These are phyloP conservation scores for Hipparchia sbordonii DNA, from an alignment of 2,888 invertebrate genomes.

Conservation along the genomic window DNA sequence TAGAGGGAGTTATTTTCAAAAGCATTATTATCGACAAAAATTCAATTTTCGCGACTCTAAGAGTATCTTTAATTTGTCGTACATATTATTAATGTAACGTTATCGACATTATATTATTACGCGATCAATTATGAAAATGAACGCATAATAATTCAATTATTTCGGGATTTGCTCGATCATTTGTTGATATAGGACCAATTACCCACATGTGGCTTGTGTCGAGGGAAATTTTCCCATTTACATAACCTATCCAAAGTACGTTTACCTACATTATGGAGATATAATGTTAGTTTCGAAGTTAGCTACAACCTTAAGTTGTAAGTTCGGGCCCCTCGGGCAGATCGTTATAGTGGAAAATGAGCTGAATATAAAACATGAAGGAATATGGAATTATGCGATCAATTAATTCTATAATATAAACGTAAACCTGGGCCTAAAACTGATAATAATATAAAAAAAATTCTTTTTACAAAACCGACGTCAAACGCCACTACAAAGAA, in stretches of 20 bases:
- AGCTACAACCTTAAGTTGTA: slow-evolving; percentile 39
- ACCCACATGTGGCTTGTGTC: slow-evolving; percentile 21
- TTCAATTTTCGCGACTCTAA: neutral
- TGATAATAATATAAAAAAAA: too few relatives aligned
- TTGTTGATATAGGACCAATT: slow-evolving; percentile 21
- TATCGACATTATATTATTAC: neutral
- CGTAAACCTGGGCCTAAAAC: too few relatives aligned
- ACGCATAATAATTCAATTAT: slow-evolving; percentile 20
- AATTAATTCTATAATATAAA: neutral
- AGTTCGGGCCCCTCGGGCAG: slow-evolving; percentile 39
- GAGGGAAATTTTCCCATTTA: slow-evolving; percentile 25
- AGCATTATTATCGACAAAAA: too few relatives aligned
- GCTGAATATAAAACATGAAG: slow-evolving; percentile 20
- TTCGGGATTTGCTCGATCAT: slow-evolving; percentile 23
- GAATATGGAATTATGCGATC: neutral
- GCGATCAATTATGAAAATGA: slow-evolving; percentile 5
- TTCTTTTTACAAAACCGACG: too few relatives aligned
- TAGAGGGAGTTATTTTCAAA: too few relatives aligned
- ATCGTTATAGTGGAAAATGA: slow-evolving; percentile 27
- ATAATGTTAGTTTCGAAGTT: slow-evolving; percentile 42
- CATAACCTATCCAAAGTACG: slow-evolving; percentile 37
- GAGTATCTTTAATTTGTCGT: neutral
- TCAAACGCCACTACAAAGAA: too few relatives aligned
- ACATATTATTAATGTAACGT: too few relatives aligned
- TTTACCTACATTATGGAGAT: slow-evolving; percentile 38